Evolutionary conservation across 2,113 vertebrate genomes (phyloP).

Genomic region (Gadus chalcogrammus): DNA sequence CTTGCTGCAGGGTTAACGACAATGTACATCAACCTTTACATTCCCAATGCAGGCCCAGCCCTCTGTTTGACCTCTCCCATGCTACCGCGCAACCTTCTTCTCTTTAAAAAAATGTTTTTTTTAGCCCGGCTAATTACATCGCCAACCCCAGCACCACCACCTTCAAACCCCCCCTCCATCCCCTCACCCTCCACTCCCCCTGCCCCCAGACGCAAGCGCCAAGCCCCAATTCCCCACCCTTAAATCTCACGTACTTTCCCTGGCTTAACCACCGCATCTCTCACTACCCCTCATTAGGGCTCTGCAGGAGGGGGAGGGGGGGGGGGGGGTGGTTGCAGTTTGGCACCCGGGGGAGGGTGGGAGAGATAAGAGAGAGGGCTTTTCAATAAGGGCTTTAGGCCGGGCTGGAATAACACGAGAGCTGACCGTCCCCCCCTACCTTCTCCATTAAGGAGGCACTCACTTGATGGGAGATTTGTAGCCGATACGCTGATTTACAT

Average conservation of each 20-base stretch:
- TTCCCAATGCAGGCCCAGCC: slow-evolving; percentile 3
- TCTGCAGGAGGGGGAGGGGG: no score
- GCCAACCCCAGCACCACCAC: slow-evolving; percentile 29
- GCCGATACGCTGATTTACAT: slow-evolving; percentile 73
- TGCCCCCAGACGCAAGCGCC: no score
- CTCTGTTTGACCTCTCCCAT: slow-evolving; percentile 55
- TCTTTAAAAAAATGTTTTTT: not conserved
- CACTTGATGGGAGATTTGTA: slow-evolving; percentile 68
- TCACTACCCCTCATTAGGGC: slow-evolving; percentile 32
- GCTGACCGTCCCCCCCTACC: slow-evolving; percentile 25
- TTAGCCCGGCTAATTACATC: slow-evolving; percentile 55
- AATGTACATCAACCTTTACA: slow-evolving; percentile 33
- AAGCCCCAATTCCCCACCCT: no score
- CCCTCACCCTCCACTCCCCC: no score
- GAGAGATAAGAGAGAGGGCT: not conserved
- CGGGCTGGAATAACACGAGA: not conserved
- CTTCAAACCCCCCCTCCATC: not conserved
- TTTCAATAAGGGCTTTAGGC: no score
- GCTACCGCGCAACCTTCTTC: slow-evolving; percentile 31
- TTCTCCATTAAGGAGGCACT: slow-evolving; percentile 68
- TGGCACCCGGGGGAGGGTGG: slow-evolving; percentile 18
- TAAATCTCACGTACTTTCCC: slow-evolving; percentile 20
- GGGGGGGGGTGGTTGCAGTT: no score
- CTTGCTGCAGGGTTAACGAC: slow-evolving; percentile 36
- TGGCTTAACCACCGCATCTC: slow-evolving; percentile 24